phyloP scores from a whole-genome alignment of 2,797 vertebrate genomes.

The Holocentrus rufus region DNA sequence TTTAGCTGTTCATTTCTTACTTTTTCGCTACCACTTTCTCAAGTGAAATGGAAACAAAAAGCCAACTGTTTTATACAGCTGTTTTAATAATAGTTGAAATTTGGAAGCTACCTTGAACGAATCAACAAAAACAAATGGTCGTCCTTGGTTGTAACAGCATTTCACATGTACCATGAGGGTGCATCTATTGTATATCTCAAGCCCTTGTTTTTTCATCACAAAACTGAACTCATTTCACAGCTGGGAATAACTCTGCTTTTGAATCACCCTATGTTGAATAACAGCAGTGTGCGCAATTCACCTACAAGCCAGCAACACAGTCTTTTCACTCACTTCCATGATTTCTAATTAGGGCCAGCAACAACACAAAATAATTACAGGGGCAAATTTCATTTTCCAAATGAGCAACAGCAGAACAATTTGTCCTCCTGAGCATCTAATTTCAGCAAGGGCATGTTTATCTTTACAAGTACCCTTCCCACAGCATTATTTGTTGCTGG shows the following conservation, averaged over 20 bases:
- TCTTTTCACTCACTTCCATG: constrained; percentile 56
- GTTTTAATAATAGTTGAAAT: neutral
- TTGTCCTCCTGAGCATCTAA: constrained; percentile 68
- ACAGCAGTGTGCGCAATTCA: constrained; percentile 48
- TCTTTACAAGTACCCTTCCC: constrained; percentile 68
- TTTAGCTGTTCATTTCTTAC: constrained; percentile 3
- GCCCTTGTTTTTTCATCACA: constrained; percentile 66
- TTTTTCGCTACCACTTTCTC: neutral
- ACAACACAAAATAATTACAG: constrained; percentile 74
- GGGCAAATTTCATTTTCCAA: constrained; percentile 71
- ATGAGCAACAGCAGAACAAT: constrained; percentile 72
- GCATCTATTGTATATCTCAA: constrained; percentile 22
- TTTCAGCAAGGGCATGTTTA: constrained; percentile 70
- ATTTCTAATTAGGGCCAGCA: constrained; percentile 73
- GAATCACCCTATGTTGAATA: constrained; percentile 60
- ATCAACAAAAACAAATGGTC: neutral
- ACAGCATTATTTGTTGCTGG: constrained; percentile 71
- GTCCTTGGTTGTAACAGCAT: constrained; percentile 5
- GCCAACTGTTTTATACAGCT: neutral
- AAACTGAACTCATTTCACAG: constrained; percentile 71
- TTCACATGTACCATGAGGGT: constrained; percentile 13
- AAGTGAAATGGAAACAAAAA: neutral
- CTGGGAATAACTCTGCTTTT: constrained; percentile 71
- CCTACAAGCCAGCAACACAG: constrained; percentile 61
- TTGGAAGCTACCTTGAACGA: too few relatives aligned